Conservation (phyloP, 23 tunicate genomes). For the Corella eumyota region DNA sequence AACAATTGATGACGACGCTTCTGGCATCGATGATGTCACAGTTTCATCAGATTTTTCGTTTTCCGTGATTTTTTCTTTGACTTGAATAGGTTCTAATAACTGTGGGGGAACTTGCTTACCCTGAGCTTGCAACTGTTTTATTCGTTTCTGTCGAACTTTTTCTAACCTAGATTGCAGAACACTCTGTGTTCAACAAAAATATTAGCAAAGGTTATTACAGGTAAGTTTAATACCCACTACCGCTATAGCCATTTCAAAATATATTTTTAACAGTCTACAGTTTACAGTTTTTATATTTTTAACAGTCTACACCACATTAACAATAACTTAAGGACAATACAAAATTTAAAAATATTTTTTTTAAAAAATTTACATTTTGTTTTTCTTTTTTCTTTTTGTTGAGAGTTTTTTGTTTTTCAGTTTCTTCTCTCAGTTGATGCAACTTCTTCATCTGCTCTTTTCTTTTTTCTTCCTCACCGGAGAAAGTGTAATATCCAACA, state of each 20-base stretch:
- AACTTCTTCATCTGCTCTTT: conserved; percentile 66
- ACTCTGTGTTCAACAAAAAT: conserved; percentile 10
- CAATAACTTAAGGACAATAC: too few relatives aligned
- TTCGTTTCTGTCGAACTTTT: conserved; percentile 56
- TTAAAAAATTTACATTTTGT: conserved; percentile 21
- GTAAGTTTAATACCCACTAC: too few relatives aligned
- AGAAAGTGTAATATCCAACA: conserved; percentile 90
- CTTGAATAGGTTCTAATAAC: conserved; percentile 57
- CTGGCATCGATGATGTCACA: background rate
- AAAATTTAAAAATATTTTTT: too few relatives aligned
- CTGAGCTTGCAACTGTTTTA: conserved; percentile 58
- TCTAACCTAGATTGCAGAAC: conserved; percentile 65
- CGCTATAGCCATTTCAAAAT: too few relatives aligned
- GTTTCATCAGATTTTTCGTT: background rate
- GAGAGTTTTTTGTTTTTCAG: conserved; percentile 39
- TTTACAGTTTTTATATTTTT: background rate
- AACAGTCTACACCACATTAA: background rate
- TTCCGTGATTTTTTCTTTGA: background rate
- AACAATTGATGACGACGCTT: background rate
- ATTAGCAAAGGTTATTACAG: too few relatives aligned
- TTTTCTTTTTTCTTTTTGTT: conserved; percentile 34
- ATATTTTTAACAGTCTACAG: too few relatives aligned
- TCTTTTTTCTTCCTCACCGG: conserved; percentile 53
- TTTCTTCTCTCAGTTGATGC: conserved; percentile 45
- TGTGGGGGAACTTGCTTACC: conserved; percentile 82